Evolutionary conservation across 2,888 invertebrate genomes (phyloP).

Genomic region (Tholera decimalis): DNA sequence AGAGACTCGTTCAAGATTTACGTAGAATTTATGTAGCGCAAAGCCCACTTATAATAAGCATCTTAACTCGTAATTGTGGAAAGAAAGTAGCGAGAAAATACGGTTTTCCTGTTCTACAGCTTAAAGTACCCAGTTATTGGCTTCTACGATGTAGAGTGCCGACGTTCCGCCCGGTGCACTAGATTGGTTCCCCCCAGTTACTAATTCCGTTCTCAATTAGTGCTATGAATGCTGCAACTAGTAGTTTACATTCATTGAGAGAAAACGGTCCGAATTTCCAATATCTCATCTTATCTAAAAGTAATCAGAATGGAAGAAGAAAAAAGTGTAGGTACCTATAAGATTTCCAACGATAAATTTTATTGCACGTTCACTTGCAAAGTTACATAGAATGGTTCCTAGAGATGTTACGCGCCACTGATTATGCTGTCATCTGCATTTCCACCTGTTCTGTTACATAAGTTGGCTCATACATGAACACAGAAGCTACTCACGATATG

Average conservation of each 20-base stretch:
- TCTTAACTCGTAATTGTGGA: constrained; percentile 6
- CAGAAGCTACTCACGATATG: constrained; percentile 79
- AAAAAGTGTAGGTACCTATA: constrained; percentile 11
- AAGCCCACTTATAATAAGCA: constrained; percentile 1
- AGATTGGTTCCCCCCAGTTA: constrained; percentile 64
- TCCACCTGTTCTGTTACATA: constrained; percentile 64
- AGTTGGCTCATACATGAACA: constrained; percentile 61
- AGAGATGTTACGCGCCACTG: constrained; percentile 49
- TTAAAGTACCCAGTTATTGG: constrained; percentile 22
- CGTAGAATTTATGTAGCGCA: neutral
- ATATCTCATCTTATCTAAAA: constrained; percentile 1
- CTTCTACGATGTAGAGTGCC: constrained; percentile 19
- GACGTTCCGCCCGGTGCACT: constrained; percentile 54
- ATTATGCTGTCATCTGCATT: constrained; percentile 56
- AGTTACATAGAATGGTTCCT: constrained; percentile 26
- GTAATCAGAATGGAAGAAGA: constrained; percentile 20
- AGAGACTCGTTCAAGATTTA: neutral
- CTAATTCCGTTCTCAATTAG: constrained; percentile 76
- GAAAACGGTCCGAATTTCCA: constrained; percentile 40
- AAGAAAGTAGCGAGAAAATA: constrained; percentile 27
- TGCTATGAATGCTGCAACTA: constrained; percentile 62
- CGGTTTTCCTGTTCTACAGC: constrained; percentile 22
- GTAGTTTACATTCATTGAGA: constrained; percentile 33
- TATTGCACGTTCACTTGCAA: constrained; percentile 26
- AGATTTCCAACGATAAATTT: constrained; percentile 17